A percentile compares a stretch with the other conserved stretches of the same genome.
phyloP scores from a whole-genome alignment of 2,888 invertebrate species.

The Cheiracanthium punctorium region DNA sequence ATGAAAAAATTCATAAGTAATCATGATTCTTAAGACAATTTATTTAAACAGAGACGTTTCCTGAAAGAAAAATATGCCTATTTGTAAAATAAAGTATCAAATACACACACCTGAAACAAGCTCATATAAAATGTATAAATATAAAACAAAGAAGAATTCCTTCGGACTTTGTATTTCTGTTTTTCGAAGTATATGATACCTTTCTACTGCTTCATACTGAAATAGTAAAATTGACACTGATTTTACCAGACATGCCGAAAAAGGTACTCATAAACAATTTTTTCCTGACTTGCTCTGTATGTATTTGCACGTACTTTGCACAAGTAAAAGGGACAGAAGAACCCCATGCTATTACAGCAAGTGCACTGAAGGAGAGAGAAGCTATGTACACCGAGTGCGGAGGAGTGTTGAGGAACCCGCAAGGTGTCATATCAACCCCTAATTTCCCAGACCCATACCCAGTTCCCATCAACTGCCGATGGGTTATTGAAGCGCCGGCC shows the following conservation, averaged over 20 bases:
- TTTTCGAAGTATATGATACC: no score
- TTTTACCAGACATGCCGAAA: not conserved
- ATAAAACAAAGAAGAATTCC: no score
- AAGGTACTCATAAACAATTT: not conserved
- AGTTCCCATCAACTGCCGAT: slow-evolving; percentile 89
- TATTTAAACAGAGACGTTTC: no score
- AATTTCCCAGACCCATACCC: slow-evolving; percentile 88
- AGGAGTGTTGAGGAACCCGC: slow-evolving; percentile 43
- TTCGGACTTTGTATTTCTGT: no score
- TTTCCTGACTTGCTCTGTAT: not conserved
- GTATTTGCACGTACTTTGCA: not conserved
- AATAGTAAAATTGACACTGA: no score
- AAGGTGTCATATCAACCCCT: slow-evolving; percentile 87
- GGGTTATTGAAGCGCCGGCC: slow-evolving; percentile 86
- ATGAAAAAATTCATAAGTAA: no score
- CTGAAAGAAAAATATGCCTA: no score
- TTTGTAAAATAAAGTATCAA: no score
- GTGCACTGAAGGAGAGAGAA: slow-evolving; percentile 60
- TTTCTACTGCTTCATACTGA: no score
- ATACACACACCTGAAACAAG: no score
- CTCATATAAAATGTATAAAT: no score
- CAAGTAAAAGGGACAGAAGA: slow-evolving; percentile 5
- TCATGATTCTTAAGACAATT: no score
- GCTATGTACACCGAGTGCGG: slow-evolving; percentile 61
- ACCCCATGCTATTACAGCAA: slow-evolving; percentile 21